Evolutionary conservation across 1,140 invertebrate species (phyloP).

Genomic region (Pseudomyrmex flavicornis): DNA sequence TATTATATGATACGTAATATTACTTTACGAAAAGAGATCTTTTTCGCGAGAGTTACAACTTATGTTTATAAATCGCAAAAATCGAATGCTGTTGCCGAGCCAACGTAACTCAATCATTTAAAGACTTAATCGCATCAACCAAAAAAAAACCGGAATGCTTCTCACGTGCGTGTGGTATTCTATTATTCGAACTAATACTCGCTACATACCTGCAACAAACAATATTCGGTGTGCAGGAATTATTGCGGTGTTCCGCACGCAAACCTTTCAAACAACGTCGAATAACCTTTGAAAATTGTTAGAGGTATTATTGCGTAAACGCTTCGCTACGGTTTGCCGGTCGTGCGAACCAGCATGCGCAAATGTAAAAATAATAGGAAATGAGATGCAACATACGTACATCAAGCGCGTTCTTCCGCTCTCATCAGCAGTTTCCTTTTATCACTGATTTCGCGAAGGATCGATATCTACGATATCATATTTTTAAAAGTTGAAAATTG

Average conservation of each 20-base stretch:
- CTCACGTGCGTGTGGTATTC: conserved; percentile 35
- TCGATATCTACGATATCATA: conserved; percentile 7
- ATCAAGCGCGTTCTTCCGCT: not conserved
- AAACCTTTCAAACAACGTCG: not conserved
- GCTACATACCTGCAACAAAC: not conserved
- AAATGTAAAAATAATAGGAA: conserved; percentile 10
- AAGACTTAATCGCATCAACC: conserved; percentile 33
- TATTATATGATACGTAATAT: not conserved
- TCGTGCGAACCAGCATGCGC: not conserved
- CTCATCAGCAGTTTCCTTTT: not conserved
- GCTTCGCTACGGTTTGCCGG: not conserved
- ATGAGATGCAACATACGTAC: conserved; percentile 12
- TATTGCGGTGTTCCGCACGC: conserved; percentile 6
- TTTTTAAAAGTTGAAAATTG: not conserved
- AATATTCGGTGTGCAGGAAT: not conserved
- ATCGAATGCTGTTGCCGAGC: not conserved
- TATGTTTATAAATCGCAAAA: conserved; percentile 3
- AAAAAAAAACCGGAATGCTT: conserved; percentile 13
- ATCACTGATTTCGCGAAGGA: conserved; percentile 9
- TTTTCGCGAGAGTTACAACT: not conserved
- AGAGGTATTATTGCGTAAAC: conserved; percentile 5
- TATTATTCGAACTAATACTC: conserved; percentile 30
- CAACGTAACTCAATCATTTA: not conserved
- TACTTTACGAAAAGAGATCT: not conserved
- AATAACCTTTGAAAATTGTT: conserved; percentile 16